Evolutionary conservation across 1,140 invertebrate species (phyloP).

Genomic region (Pseudomyrmex concolor): DNA sequence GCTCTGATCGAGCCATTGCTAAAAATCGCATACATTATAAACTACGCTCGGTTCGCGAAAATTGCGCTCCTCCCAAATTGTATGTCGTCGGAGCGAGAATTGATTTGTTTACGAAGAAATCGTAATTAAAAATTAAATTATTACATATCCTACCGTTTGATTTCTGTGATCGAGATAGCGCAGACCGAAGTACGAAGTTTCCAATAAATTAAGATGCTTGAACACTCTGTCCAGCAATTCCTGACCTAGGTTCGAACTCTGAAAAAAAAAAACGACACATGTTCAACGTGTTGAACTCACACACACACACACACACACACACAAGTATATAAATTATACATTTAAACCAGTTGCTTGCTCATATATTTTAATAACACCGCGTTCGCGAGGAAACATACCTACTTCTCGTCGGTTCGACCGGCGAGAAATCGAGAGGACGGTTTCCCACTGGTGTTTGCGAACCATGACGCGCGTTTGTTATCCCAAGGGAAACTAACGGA

Average conservation of each 20-base stretch:
- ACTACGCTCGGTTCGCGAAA: not conserved
- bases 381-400: too few species aligned
- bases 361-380: not conserved
- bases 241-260: constrained; percentile 94
- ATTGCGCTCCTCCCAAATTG: not conserved
- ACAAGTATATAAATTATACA: too few species aligned
- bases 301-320: too few species aligned
- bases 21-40: constrained; percentile 74
- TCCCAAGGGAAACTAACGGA: constrained; percentile 70
- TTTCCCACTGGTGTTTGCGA: constrained; percentile 69
- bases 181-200: constrained; percentile 97
- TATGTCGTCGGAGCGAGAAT: not conserved
- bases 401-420: too few species aligned
- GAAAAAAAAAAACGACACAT: constrained; percentile 82
- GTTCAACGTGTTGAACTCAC: too few species aligned
- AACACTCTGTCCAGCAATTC: constrained; percentile 94
- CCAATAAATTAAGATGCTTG: constrained; percentile 94
- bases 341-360: too few species aligned
- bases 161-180: constrained; percentile 94
- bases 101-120: not conserved
- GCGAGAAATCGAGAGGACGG: constrained; percentile 68
- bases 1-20: constrained; percentile 96
- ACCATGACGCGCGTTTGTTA: constrained; percentile 78
- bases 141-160: constrained; percentile 91
- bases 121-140: not conserved